Evolutionary conservation across 2,113 vertebrate genomes (phyloP).

Genomic region (Carettochelys insculpta): DNA sequence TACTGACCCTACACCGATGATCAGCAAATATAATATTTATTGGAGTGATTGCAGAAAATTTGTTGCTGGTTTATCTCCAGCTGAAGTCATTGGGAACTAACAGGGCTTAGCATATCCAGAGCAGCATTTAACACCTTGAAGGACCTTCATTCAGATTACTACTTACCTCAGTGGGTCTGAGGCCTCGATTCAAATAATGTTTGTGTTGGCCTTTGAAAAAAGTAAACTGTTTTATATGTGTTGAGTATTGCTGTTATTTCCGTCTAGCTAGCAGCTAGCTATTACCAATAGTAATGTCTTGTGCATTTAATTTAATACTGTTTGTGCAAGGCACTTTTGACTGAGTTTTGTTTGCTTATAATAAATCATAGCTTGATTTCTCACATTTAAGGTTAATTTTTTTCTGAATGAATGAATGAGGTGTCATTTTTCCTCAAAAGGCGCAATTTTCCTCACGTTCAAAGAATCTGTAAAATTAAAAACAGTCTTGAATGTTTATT

Average conservation of each 20-base stretch:
- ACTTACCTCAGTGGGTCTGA: not conserved
- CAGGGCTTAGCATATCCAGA: not conserved
- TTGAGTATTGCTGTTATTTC: not conserved
- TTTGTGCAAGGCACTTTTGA: not conserved
- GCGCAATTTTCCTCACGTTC: not conserved
- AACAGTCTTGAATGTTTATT: not conserved
- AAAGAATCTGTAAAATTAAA: constrained; percentile 19
- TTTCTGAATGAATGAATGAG: not conserved
- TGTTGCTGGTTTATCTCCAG: not conserved
- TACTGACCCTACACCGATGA: not conserved
- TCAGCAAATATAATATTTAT: not conserved
- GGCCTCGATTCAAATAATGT: not conserved
- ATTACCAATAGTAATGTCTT: not conserved
- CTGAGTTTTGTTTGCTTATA: not conserved
- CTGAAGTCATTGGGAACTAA: not conserved
- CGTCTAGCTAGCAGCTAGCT: not conserved
- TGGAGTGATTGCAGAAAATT: not conserved
- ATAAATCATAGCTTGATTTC: not conserved
- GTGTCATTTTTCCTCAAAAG: not conserved
- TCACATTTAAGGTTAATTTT: not conserved
- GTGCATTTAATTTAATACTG: not conserved
- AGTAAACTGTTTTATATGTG: not conserved
- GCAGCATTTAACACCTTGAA: not conserved
- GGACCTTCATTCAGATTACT: not conserved
- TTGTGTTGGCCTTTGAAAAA: constrained; percentile 5